Base-by-base conservation (phyloP, 2,113 vertebrate genomes). In the Macaca mulatta region DNA sequence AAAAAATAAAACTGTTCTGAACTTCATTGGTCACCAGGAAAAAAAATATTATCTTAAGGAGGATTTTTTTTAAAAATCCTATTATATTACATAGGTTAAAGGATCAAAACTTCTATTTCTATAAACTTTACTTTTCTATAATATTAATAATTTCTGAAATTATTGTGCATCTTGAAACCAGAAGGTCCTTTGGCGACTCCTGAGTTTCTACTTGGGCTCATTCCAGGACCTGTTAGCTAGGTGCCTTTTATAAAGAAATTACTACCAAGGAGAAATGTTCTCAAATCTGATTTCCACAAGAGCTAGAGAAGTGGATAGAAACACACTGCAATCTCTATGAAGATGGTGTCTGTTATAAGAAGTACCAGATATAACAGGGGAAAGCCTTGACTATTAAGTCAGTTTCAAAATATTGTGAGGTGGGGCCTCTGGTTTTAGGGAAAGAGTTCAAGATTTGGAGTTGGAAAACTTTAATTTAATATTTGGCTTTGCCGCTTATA, bases 251-350 rank as follows among this genome's bases (percentile, higher is more conserved):
- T 40, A 79, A 75, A 90, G n/a, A 89, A 90, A 80, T 69, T 55
- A 80, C 59, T 86, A 78, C 52, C 16, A 25, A 30, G 38, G 40
- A 93, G 93, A 35, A 94, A 94, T 59, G 35, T 70, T 90, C n/a
- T 94, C 61, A 82, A 90, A 90, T 84, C 27, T 90, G 61, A 4
- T 48, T 95, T 93, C 74, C 86, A 57, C n/a, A 75, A 81, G 35
- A 94, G 61, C 16, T 38, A 92, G 57, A 83, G 55, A 94, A 87
- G 70, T 52, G 32, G 74, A 45, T 43, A 92, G 70, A 32, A 89
- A 84, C 79, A 67, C 50, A 92, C 22, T 16, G 17, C 40, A 81
- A 52, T 77, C 43, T 40, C 13, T 48, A 70, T 75, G 61, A 70
- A 70, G 77, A 85, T 17, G 48, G 23, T 17, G 2, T 87, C 61